Evolutionary conservation across 2,888 invertebrate genomes (phyloP).

Genomic region (Volucella inflata): DNA sequence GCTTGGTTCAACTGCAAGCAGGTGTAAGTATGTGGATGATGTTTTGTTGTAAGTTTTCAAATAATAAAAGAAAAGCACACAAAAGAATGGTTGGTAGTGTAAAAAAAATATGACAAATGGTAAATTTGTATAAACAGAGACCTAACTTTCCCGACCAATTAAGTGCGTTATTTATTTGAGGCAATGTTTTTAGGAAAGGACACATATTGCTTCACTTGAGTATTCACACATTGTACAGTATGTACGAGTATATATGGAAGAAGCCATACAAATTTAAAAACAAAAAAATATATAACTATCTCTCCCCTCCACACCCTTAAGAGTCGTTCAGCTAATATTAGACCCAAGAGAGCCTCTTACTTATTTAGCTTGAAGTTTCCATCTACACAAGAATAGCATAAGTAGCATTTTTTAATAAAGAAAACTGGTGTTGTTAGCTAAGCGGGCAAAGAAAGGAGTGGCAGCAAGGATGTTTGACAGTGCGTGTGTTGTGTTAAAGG

Average conservation of each 20-base stretch:
- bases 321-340: slow-evolving; percentile 6
- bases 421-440: slow-evolving; percentile 12
- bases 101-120: no score
- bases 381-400: slow-evolving; percentile 31
- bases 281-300: not conserved
- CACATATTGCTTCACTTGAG: not conserved
- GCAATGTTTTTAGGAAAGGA: not conserved
- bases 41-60: no score
- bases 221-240: not conserved
- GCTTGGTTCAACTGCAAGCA: no score
- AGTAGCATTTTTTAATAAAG: slow-evolving; percentile 24
- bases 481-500: slow-evolving; percentile 37
- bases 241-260: not conserved
- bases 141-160: no score
- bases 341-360: slow-evolving; percentile 16
- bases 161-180: no score
- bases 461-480: slow-evolving; percentile 12
- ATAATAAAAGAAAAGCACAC: no score
- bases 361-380: slow-evolving; percentile 6
- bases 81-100: no score
- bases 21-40: no score
- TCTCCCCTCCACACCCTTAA: not conserved
- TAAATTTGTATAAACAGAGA: no score
- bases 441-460: slow-evolving; percentile 27
- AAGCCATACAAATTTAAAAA: slow-evolving; percentile 12